Evolutionary conservation across 2,888 invertebrate genomes (phyloP).

Genomic region (Tetanocera ferruginea): DNA sequence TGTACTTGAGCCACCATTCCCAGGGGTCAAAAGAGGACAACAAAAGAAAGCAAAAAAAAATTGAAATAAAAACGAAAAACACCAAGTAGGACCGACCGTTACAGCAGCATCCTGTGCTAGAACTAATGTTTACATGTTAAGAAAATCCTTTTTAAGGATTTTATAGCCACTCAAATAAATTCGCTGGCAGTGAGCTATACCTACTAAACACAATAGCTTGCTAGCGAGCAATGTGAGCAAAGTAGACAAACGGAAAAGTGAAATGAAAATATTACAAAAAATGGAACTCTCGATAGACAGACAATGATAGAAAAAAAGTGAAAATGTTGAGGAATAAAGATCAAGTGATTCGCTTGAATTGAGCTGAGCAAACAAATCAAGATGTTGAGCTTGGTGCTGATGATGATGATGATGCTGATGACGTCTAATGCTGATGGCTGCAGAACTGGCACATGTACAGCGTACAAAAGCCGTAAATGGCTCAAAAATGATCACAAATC

Average conservation of each 20-base stretch:
- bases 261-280: background rate
- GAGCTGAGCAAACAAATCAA: constrained; percentile 30
- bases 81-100: background rate
- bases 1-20: constrained; percentile 7
- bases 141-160: constrained; percentile 5
- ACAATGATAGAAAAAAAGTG: background rate
- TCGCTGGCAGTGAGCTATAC: background rate
- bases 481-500: background rate
- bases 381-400: background rate
- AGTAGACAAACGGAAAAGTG: background rate
- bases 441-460: background rate
- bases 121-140: constrained; percentile 6
- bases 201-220: background rate
- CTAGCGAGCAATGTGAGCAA: background rate
- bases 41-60: background rate
- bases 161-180: constrained; percentile 22
- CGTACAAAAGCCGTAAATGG: background rate
- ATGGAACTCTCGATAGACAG: background rate
- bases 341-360: constrained; percentile 37
- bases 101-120: background rate
- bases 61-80: background rate
- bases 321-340: constrained; percentile 23
- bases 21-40: background rate
- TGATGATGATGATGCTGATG: background rate
- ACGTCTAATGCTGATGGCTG: no score